Evolutionary conservation across 2,888 invertebrate species (phyloP), one percentile per base, ranked within the genome.

Genomic region (Drosophila mulleri): DNA sequence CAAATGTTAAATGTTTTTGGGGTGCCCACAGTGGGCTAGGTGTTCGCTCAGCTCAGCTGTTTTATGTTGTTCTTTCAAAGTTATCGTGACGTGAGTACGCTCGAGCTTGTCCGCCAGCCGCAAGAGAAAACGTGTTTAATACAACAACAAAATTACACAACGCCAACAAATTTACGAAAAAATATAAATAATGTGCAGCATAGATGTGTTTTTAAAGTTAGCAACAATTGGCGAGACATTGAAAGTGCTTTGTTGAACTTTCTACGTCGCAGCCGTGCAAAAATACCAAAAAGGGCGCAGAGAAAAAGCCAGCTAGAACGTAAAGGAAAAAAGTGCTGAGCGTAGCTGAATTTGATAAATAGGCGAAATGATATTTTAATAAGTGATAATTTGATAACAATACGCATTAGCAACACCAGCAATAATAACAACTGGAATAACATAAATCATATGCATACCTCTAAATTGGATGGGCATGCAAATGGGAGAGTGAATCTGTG

Each of bases 331-430:
- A 69, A 65, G 73, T 72, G 56, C 66, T 59, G 59, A 29, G 48
- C 59, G 54, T 72, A 62, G 72, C 62, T 67, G 52, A 64, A 57
- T 56, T 68, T 53, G 67, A 68, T 60, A 75, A 72, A 72, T 66
- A 66, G 23, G 63, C 56, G 67, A 57, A 73, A 59, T 69, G 44
- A 69, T 65, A 59, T 47, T 65, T 67, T 59, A 62, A 53, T 63
- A 60, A 67, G 20, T 73, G 69, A 48, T 80, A 78, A 86, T 79
- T 84, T 90, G 87, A 87, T 88, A 88, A 90, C 80, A 90, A 86
- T 76, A 79, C 56, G 67, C 65, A 52, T 57, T 59, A 52, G 66
- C 62, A 50, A 65, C 29, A 62, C 18, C 8, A 50, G 52, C 52
- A 29, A 18, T n/a, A 29, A 48, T n/a, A 70, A 56, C 44, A 66